Percentiles rank a stretch among this genome's conserved stretches.
These are phyloP conservation scores for Tanytarsus gracilentus DNA, from an alignment of 2,888 invertebrate genomes.

Conservation along the genomic window DNA sequence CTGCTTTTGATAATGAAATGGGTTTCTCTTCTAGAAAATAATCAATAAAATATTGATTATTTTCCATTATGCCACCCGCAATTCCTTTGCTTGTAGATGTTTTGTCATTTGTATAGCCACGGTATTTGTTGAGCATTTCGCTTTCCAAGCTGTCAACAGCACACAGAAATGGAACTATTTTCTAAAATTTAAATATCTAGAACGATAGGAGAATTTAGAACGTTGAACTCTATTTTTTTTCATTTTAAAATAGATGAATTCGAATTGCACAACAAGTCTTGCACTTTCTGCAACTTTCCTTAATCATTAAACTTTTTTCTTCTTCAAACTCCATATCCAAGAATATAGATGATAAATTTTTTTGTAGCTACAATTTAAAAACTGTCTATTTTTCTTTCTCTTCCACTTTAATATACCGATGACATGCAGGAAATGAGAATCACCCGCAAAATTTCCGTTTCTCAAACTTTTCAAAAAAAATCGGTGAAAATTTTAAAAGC, in stretches of 20 bases:
- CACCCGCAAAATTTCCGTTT: not conserved
- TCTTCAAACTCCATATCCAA: no score
- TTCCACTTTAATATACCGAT: not conserved
- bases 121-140: not conserved
- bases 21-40: not conserved
- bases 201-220: no score
- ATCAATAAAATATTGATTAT: not conserved
- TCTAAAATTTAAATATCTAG: not conserved
- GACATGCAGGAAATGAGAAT: not conserved
- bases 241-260: no score
- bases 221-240: no score
- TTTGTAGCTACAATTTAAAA: no score
- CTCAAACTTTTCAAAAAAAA: not conserved
- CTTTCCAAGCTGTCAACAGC: not conserved
- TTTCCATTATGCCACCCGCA: not conserved
- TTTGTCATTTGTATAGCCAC: conserved; percentile 1
- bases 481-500: no score
- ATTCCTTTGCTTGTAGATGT: not conserved
- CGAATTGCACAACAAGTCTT: no score
- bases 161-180: no score
- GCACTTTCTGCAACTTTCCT: no score
- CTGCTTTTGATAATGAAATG: conserved; percentile 7
- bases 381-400: not conserved
- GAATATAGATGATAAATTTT: no score
- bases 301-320: no score